Evolutionary conservation across 1,140 invertebrate species (phyloP), one percentile per base, ranked within the genome.

Genomic region (Drosophila santomea): DNA sequence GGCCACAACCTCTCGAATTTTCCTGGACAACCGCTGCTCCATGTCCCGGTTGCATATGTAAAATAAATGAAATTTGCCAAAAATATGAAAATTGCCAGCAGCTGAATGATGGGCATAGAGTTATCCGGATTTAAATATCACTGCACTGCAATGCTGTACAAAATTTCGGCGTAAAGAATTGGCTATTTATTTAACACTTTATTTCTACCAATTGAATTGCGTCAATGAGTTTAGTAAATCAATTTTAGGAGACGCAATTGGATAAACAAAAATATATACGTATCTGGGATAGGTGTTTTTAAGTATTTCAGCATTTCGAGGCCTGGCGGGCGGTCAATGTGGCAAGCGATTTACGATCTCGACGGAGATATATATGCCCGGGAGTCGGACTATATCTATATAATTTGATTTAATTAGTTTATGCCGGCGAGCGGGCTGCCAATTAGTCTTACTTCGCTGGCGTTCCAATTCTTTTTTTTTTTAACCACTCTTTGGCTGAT

Each of bases 371-470:
- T 86, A 35, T 51, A 39, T 39, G 25, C 23, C 47, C 14, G 47
- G 14, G 12, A 48, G 14, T 28, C 47, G 47, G 47, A n/a, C 7
- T 56, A 28, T 38, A 20, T 69, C 55, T 63, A 77, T 54, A 80
- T 84, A 84, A 85, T 77, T 80, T 75, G 62, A 88, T 82, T 78
- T 82, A 86, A 86, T 86, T 86, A 78, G 71, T 75, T 86, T 62
- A 72, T 81, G 78, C 78, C 77, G 43, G 64, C 78, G 48, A 55
- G 64, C 78, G 59, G 47, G 74, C 64, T 76, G 51, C 61, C 78
- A 86, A 86, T 86, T 86, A 86, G 78, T 86, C 82, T 86, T 78
- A 11, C 72, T 58, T 62, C 61, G 66, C 20, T 59, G 64, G 44
- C 28, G 66, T 28, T 39, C 17, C 7, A 17, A 32, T 32, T 38